These are phyloP conservation scores for Hycleus cichorii DNA, from an alignment of 1,140 invertebrate genomes.

Conservation along the genomic window DNA sequence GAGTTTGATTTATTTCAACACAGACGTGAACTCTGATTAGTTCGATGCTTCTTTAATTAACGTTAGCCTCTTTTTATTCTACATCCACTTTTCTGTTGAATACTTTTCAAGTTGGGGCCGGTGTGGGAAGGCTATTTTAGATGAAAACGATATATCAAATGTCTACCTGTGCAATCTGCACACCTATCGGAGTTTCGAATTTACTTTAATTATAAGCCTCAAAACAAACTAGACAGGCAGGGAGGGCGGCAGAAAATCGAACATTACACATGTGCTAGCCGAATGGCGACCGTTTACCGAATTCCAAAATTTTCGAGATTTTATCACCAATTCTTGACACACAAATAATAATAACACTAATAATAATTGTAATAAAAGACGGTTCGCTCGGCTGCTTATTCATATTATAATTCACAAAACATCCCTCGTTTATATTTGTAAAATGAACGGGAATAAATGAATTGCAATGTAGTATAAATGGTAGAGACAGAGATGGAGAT, in stretches of 20 bases:
- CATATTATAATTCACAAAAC: constrained; percentile 23
- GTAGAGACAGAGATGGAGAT: constrained; percentile 25
- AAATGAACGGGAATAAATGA: constrained; percentile 24
- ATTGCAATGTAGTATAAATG: constrained; percentile 19
- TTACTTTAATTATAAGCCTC: constrained; percentile 2
- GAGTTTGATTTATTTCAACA: constrained; percentile 41
- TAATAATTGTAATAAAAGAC: too few species aligned
- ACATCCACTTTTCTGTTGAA: background rate
- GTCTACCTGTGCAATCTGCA: constrained; percentile 25
- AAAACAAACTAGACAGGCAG: too few species aligned
- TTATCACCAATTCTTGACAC: too few species aligned
- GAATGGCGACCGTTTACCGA: too few species aligned
- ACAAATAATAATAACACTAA: too few species aligned
- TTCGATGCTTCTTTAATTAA: constrained; percentile 41
- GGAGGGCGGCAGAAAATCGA: too few species aligned
- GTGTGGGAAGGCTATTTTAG: constrained; percentile 27
- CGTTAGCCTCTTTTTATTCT: constrained; percentile 30
- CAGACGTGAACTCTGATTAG: constrained; percentile 40
- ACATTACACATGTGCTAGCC: too few species aligned
- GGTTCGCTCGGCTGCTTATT: background rate
- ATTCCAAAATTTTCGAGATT: too few species aligned
- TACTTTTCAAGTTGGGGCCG: background rate
- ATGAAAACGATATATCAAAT: constrained; percentile 28
- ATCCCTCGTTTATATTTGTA: background rate
- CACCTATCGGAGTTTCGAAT: constrained; percentile 21